Conservation (phyloP, 2,797 vertebrate genomes). For the Tauraco hartlaubi region DNA sequence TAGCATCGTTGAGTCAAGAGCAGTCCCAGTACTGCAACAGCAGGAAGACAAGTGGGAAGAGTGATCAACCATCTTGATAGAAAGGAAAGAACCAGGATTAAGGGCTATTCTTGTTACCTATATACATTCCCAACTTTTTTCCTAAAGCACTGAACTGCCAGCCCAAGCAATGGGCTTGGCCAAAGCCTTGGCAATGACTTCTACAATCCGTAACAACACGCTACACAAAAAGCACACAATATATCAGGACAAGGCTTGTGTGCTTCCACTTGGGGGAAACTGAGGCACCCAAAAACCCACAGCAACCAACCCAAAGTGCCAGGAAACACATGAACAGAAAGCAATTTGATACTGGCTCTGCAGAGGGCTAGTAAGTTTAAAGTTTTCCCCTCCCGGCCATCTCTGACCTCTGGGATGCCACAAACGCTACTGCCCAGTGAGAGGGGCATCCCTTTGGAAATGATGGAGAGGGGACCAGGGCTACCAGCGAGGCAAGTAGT, state of each 20-base stretch:
- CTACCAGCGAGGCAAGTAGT: not conserved
- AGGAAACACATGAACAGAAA: not conserved
- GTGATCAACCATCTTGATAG: not conserved
- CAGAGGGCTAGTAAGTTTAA: not conserved
- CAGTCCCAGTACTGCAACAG: not conserved
- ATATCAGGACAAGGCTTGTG: not conserved
- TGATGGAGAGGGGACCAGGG: not conserved
- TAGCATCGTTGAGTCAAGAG: not conserved
- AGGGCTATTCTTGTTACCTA: not conserved
- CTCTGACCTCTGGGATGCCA: not conserved
- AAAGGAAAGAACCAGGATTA: not conserved
- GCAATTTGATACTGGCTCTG: not conserved
- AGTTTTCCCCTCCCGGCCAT: not conserved
- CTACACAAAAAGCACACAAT: not conserved
- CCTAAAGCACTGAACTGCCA: not conserved
- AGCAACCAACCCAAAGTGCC: not conserved
- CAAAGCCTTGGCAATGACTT: not conserved
- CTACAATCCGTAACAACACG: not conserved
- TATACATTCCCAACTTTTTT: not conserved
- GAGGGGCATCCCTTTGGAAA: not conserved
- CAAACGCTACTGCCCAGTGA: not conserved
- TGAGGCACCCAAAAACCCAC: not conserved
- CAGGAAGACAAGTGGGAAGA: not conserved
- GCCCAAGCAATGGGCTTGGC: not conserved
- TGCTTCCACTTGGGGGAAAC: not conserved